Percentiles rank a stretch among this genome's conserved stretches.
Conservation (phyloP, 2,888 invertebrate genomes). For the Mythimna albipuncta region DNA sequence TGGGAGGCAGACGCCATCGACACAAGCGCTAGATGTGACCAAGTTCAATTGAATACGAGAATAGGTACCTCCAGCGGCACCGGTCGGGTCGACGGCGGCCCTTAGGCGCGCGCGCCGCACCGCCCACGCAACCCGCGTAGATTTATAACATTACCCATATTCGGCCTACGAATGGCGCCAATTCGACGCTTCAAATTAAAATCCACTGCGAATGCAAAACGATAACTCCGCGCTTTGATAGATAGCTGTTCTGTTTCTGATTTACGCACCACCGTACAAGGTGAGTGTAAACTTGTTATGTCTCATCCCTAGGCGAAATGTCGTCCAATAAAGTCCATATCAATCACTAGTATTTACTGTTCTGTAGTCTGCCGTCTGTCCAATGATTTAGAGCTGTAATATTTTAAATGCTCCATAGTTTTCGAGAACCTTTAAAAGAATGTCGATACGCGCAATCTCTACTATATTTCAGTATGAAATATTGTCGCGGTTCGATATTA, state of each 20-base stretch:
- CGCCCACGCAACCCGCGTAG: constrained; percentile 80
- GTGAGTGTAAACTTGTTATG: constrained; percentile 74
- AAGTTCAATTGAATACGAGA: constrained; percentile 82
- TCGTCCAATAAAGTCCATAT: constrained; percentile 59
- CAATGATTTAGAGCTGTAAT: constrained; percentile 41
- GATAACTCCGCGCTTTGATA: constrained; percentile 81
- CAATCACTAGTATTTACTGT: constrained; percentile 66
- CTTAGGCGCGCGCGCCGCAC: constrained; percentile 77
- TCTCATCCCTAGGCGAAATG: constrained; percentile 65
- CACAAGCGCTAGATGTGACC: constrained; percentile 81
- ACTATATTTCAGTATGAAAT: constrained; percentile 55
- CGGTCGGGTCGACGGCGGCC: constrained; percentile 70
- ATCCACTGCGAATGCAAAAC: constrained; percentile 85
- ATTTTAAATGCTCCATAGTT: constrained; percentile 32
- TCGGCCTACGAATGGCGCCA: constrained; percentile 89
- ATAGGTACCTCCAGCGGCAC: constrained; percentile 69
- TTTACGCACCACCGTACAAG: constrained; percentile 81
- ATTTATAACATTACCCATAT: constrained; percentile 90
- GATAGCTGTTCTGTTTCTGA: constrained; percentile 83
- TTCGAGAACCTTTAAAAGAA: constrained; percentile 50
- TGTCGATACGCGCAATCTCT: constrained; percentile 50
- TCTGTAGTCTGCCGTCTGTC: constrained; percentile 43
- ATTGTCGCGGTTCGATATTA: constrained; percentile 55
- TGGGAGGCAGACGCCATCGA: constrained; percentile 82
- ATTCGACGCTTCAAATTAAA: constrained; percentile 89